Evolutionary conservation across 2,113 vertebrate species (phyloP), one percentile per base, ranked within the genome.

Genomic region (Ariopsis seemanni): DNA sequence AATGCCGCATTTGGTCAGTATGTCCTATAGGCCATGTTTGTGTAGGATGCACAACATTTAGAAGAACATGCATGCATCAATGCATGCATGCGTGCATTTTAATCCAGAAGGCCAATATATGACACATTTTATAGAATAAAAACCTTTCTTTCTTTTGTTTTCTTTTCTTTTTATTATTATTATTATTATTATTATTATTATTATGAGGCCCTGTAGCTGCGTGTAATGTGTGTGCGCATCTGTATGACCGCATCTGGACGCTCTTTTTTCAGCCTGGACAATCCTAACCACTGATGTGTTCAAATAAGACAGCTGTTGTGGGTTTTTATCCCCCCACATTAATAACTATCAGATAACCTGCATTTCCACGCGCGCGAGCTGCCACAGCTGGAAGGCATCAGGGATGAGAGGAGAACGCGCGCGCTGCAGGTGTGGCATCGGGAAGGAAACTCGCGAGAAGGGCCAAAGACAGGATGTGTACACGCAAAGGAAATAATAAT

Each of bases 341-440:
- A n/a, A 18, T 11, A 50, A 27, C 65, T 15, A 78, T 48, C 17
- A 30, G 53, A 69, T 2, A 7, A 30, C 2, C 25, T 11, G 84
- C 42, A 20, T 74, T 30, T 34, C 11, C 17, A 53, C 14, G 5
- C 8, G 60, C 74, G 58, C 27, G 25, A 60, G 62, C 50, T 20
- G n/a, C 42, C 75, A 86, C 85, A 65, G 75, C 74, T 67, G 85
- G 77, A 80, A 7, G 7, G 18, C 25, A 53, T 30, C 58, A 11
- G 11, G 58, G 80, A 77, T 65, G 69, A 60, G 85, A 72, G 53
- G 52, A 58, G 22, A 65, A 67, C 48, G 27, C 63, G 17, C 52
- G 15, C 14, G 55, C 50, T 72, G 86, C 86, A 88, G 86, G 86
- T 88, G 86, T 88, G 86, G 86, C 86, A 84, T 34, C 42, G n/a